Conservation (phyloP, 2,888 invertebrate genomes). For the Daptonema setosum region DNA sequence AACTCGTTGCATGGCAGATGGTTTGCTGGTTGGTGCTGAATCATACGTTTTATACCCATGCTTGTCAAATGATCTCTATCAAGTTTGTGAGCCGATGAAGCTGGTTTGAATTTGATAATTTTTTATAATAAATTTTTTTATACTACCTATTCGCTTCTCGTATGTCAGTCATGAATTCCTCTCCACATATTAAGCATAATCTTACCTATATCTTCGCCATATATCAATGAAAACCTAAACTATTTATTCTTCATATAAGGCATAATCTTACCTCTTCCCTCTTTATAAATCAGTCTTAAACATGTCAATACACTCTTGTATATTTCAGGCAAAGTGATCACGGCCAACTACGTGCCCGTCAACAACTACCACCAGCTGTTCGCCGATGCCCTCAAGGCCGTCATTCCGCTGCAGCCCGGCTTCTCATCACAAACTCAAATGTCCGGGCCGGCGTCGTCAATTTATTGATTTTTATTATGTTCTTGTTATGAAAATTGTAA, state of each 20-base stretch:
- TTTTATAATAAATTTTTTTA: too few species aligned
- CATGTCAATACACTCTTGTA: slow-evolving; percentile 1
- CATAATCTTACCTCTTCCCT: neutral
- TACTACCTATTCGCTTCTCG: too few species aligned
- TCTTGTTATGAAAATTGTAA: too few species aligned
- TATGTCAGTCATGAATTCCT: too few species aligned
- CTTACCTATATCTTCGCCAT: too few species aligned
- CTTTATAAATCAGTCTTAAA: too few species aligned
- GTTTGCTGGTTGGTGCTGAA: slow-evolving; percentile 52
- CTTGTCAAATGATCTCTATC: too few species aligned
- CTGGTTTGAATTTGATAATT: too few species aligned
- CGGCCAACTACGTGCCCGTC: slow-evolving; percentile 90
- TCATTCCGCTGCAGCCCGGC: slow-evolving; percentile 4
- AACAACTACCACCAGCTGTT: slow-evolving; percentile 90
- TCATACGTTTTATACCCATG: too few species aligned
- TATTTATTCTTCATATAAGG: neutral
- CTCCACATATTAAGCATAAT: too few species aligned
- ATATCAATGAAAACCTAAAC: neutral
- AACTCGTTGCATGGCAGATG: slow-evolving; percentile 87
- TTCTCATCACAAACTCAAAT: neutral
- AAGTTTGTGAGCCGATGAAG: too few species aligned
- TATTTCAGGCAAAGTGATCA: slow-evolving; percentile 59
- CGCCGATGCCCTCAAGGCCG: slow-evolving; percentile 46
- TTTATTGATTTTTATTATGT: too few species aligned
- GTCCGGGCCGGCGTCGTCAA: neutral